phyloP scores from a whole-genome alignment of 2,113 vertebrate species.

The Pomatostomus ruficeps region DNA sequence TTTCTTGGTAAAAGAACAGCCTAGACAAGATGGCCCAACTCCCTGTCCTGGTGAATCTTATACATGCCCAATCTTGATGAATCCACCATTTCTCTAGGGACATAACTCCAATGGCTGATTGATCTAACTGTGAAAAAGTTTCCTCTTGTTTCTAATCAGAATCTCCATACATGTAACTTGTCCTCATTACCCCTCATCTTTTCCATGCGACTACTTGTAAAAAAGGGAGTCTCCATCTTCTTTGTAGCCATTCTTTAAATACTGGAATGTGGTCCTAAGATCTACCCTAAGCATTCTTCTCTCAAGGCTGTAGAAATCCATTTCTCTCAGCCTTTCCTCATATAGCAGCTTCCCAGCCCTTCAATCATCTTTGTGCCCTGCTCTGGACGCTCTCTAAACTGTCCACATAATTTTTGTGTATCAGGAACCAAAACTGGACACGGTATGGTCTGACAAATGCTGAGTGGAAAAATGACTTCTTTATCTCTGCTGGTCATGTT shows the following conservation, averaged over 20 bases:
- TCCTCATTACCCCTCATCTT: background rate
- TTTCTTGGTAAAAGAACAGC: background rate
- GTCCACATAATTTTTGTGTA: background rate
- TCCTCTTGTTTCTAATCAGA: background rate
- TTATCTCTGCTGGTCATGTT: background rate
- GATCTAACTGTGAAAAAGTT: background rate
- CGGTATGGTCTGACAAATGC: background rate
- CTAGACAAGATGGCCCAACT: background rate
- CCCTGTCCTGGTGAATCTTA: background rate
- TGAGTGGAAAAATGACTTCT: background rate
- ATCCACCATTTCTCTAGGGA: background rate
- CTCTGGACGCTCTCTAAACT: background rate
- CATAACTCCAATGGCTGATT: background rate
- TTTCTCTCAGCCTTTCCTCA: background rate
- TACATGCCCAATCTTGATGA: background rate
- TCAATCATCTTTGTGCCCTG: background rate
- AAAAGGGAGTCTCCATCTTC: background rate
- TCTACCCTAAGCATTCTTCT: background rate
- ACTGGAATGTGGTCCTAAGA: background rate
- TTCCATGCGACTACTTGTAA: background rate
- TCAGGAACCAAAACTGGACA: background rate
- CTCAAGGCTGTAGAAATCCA: background rate
- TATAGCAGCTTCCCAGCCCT: background rate
- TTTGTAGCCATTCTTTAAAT: background rate
- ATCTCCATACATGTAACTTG: background rate